phyloP scores from a whole-genome alignment of 2,888 invertebrate genomes.

The Metalampra italica region DNA sequence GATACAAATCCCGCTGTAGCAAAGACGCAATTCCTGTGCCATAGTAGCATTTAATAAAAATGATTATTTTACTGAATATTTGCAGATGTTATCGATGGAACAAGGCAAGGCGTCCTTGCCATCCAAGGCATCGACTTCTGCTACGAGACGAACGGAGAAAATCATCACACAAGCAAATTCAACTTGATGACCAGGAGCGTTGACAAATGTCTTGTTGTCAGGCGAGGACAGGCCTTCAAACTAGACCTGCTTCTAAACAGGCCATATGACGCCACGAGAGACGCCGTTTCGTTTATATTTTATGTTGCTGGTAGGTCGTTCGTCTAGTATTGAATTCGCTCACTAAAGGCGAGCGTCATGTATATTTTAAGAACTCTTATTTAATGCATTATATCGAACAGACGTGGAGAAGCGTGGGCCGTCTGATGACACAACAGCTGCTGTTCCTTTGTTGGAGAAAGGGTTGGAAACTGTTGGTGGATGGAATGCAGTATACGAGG shows the following conservation, averaged over 20 bases:
- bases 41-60: too few relatives aligned
- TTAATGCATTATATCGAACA: constrained; percentile 33
- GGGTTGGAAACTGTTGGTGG: constrained; percentile 79
- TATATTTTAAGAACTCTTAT: constrained; percentile 25
- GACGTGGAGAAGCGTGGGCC: constrained; percentile 88
- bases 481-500: constrained; percentile 87
- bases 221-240: constrained; percentile 90
- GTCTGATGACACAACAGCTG: constrained; percentile 88
- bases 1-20: too few relatives aligned
- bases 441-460: constrained; percentile 83
- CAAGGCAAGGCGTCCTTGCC: constrained; percentile 80
- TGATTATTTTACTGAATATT: constrained; percentile 17
- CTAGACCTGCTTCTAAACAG: constrained; percentile 85
- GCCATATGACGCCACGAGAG: constrained; percentile 84
- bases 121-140: constrained; percentile 86
- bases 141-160: constrained; percentile 84
- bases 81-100: constrained; percentile 69
- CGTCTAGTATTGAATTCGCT: constrained; percentile 2
- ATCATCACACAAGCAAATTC: constrained; percentile 88
- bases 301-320: constrained; percentile 82
- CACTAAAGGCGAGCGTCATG: constrained; percentile 8
- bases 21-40: too few relatives aligned
- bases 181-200: constrained; percentile 82
- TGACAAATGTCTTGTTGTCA: constrained; percentile 83
- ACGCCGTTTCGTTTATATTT: constrained; percentile 91